These are phyloP conservation scores for Pseudachorutes palmiensis DNA, from an alignment of 1,140 invertebrate species.

Conservation along the genomic window DNA sequence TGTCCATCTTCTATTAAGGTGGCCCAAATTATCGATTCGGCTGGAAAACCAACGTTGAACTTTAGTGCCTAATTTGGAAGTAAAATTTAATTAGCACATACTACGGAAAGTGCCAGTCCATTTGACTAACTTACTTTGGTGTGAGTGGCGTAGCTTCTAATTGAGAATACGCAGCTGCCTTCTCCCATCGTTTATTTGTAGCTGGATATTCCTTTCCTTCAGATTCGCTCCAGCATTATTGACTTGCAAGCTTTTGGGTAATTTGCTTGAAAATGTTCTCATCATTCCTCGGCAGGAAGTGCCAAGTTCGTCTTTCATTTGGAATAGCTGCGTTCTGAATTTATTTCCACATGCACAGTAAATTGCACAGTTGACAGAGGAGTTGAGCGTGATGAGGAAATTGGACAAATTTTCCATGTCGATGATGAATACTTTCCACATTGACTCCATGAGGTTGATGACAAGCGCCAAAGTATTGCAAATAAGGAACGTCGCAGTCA, in stretches of 20 bases:
- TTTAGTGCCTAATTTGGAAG: too few relatives aligned
- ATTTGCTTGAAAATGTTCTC: neutral
- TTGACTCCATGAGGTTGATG: constrained; percentile 2
- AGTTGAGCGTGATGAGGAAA: constrained; percentile 1
- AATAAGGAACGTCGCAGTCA: neutral
- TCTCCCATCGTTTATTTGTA: neutral
- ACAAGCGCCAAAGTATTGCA: neutral
- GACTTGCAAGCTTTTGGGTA: neutral
- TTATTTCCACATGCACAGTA: constrained; percentile 14
- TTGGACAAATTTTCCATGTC: constrained; percentile 4
- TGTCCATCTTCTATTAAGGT: too few relatives aligned
- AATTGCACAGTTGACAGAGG: constrained; percentile 11
- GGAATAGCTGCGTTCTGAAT: constrained; percentile 1
- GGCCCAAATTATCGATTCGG: too few relatives aligned
- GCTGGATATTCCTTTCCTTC: neutral
- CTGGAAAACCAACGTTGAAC: too few relatives aligned
- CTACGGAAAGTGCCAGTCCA: too few relatives aligned
- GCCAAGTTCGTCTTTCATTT: neutral
- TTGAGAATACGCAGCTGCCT: too few relatives aligned
- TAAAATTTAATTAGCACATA: too few relatives aligned
- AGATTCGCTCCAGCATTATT: neutral
- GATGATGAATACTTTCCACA: neutral
- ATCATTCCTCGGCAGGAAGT: neutral
- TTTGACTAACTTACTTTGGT: neutral
- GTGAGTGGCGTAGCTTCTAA: neutral